Conservation (phyloP, 2,888 invertebrate species). For the Boloria selene region DNA sequence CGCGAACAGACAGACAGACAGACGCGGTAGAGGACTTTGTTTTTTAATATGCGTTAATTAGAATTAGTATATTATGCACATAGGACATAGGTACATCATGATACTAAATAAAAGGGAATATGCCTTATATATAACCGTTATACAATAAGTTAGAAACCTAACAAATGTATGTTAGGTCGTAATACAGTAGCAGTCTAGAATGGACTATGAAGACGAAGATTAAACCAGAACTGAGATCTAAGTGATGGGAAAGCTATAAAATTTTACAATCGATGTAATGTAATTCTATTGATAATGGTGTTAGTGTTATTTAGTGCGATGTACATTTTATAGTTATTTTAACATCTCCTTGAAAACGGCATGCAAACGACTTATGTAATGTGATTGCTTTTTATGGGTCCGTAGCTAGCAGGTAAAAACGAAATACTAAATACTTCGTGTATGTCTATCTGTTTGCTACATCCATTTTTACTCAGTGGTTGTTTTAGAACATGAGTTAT, state of each 20-base stretch:
- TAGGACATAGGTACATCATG: neutral
- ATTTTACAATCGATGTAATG: constrained; percentile 27
- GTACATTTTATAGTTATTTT: neutral
- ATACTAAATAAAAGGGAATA: neutral
- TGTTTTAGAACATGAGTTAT: too few relatives aligned
- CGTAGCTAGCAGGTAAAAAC: too few relatives aligned
- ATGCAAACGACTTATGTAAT: neutral
- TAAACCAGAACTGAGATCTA: constrained; percentile 25
- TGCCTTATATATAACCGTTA: neutral
- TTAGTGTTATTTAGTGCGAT: constrained; percentile 1
- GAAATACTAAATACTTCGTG: too few relatives aligned
- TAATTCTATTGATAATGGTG: neutral
- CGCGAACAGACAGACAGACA: too few relatives aligned
- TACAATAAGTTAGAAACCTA: constrained; percentile 27
- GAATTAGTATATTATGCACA: too few relatives aligned
- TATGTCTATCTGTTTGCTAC: too few relatives aligned
- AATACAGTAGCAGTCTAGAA: constrained; percentile 18
- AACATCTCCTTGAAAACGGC: neutral
- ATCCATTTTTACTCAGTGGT: too few relatives aligned
- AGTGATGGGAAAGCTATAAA: constrained; percentile 26
- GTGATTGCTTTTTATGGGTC: neutral
- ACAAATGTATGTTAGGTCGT: constrained; percentile 32
- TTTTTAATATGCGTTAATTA: too few relatives aligned
- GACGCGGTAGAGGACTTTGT: too few relatives aligned
- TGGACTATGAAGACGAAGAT: constrained; percentile 31